A percentile compares a stretch with the other conserved stretches of the same genome.
These are phyloP conservation scores for Arge pagana DNA, from an alignment of 2,888 invertebrate species.

Conservation along the genomic window DNA sequence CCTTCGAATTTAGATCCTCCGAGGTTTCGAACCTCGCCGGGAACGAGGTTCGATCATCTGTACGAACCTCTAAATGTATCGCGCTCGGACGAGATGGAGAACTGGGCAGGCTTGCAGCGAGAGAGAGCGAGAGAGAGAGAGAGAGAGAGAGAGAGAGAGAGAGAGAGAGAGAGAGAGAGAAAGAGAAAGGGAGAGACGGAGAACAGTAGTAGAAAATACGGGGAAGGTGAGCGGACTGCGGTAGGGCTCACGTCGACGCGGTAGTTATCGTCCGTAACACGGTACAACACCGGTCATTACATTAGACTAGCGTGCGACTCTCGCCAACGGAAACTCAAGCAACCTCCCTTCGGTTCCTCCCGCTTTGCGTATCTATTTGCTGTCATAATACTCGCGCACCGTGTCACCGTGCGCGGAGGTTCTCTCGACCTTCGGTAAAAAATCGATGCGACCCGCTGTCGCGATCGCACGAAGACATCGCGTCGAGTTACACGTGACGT, in stretches of 20 bases:
- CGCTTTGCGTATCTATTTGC: constrained; percentile 4
- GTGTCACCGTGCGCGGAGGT: not conserved
- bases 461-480: not conserved
- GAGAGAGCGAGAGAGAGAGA: constrained; percentile 1
- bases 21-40: too few species aligned
- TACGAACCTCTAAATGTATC: too few species aligned
- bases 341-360: constrained; percentile 16
- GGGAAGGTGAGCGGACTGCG: constrained; percentile 8
- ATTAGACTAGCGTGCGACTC: constrained; percentile 36
- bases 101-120: constrained; percentile 13
- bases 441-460: too few species aligned
- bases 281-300: constrained; percentile 35
- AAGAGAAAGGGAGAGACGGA: constrained; percentile 2
- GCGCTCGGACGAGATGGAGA: too few species aligned
- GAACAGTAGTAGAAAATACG: constrained; percentile 7
- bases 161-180: constrained; percentile 21
- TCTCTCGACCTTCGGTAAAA: too few species aligned
- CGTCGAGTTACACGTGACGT: not conserved
- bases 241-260: constrained; percentile 12
- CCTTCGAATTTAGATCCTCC: too few species aligned
- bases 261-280: constrained; percentile 25
- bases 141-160: not conserved
- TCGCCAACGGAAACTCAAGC: constrained; percentile 25
- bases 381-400: constrained; percentile 3
- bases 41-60: too few species aligned